Evolutionary conservation across 2,888 invertebrate species (phyloP).

Genomic region (Machimus atricapillus): DNA sequence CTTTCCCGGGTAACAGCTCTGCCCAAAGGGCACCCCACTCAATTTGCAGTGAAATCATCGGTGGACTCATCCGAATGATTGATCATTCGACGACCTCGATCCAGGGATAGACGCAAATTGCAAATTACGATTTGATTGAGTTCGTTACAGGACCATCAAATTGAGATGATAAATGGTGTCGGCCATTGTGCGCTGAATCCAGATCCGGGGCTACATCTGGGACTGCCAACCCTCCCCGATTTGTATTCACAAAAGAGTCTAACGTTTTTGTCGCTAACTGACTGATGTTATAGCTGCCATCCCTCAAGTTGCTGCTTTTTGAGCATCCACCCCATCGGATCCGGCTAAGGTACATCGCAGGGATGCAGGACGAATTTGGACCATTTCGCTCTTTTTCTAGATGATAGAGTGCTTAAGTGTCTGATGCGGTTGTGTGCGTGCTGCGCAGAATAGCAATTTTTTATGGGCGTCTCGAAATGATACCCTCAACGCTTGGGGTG

Average conservation of each 20-base stretch:
- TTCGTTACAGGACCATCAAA: slow-evolving; percentile 51
- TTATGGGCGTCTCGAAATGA: slow-evolving; percentile 28
- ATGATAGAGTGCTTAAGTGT: slow-evolving; percentile 43
- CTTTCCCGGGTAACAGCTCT: slow-evolving; percentile 4
- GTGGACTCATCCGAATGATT: slow-evolving; percentile 32
- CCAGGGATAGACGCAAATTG: slow-evolving; percentile 43
- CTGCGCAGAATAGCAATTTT: slow-evolving; percentile 44
- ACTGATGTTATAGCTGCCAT: slow-evolving; percentile 34
- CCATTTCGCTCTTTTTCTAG: not conserved
- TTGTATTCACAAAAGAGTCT: slow-evolving; percentile 28
- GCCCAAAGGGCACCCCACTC: not conserved
- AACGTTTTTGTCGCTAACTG: slow-evolving; percentile 37
- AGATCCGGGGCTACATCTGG: slow-evolving; percentile 5
- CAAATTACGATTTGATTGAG: slow-evolving; percentile 52
- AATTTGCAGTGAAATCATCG: not conserved
- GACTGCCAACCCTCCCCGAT: slow-evolving; percentile 9
- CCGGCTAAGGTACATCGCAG: not conserved
- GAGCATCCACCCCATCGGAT: not conserved
- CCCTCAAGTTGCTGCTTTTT: slow-evolving; percentile 17
- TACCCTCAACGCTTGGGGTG: slow-evolving; percentile 43
- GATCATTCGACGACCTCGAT: slow-evolving; percentile 16
- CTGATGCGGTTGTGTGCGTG: slow-evolving; percentile 25
- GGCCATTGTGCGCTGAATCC: slow-evolving; percentile 30
- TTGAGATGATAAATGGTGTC: slow-evolving; percentile 51
- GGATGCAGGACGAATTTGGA: not conserved